Evolutionary conservation across 2,888 invertebrate species (phyloP), one percentile per base, ranked within the genome.

Genomic region (Drosophila ustulata): DNA sequence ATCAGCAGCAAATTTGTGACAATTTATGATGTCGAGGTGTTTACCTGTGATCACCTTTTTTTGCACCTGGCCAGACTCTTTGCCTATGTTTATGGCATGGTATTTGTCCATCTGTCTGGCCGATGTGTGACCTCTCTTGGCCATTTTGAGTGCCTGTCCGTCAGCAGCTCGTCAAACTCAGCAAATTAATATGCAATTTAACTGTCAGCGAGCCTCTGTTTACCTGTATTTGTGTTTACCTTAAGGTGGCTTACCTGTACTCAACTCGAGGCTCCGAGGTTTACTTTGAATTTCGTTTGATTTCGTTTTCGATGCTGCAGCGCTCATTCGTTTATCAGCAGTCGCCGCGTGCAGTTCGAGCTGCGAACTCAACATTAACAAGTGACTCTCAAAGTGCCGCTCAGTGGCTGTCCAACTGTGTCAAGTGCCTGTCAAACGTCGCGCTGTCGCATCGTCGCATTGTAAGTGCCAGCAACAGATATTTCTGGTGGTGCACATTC

Each of bases 111-210:
- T n/a, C 4, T 30, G 34, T 18, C 13, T 8, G 11, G 49, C 45
- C 39, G 18, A 18, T 18, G 53, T 45, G 41, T 69, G 58, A 63
- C 59, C 57, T 43, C 26, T 41, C 41, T 26, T 68, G 58, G 45
- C 59, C 68, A 66, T 53, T 66, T 58, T 67, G 58, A 55, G 59
- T 62, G 68, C 57, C 72, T 73, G 72, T 81, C 85, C 68, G 62
- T 84, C 85, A 70, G 57, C 62, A 50, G 59, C 56, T 53, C 58
- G 47, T 76, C 79, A 78, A 61, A 69, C 59, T 83, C 68, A 49
- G 55, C 72, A 70, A 86, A 83, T 83, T 87, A 84, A 87, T 83
- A 78, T 87, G 81, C 87, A 80, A 80, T 83, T 88, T 84, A 67
- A 46, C 71, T 82, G 88, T 88, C 79, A 75, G 81, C 51, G 37